A percentile compares a stretch with the other conserved stretches of the same genome.
phyloP scores from a whole-genome alignment of 2,113 vertebrate species.

The Charina bottae region DNA sequence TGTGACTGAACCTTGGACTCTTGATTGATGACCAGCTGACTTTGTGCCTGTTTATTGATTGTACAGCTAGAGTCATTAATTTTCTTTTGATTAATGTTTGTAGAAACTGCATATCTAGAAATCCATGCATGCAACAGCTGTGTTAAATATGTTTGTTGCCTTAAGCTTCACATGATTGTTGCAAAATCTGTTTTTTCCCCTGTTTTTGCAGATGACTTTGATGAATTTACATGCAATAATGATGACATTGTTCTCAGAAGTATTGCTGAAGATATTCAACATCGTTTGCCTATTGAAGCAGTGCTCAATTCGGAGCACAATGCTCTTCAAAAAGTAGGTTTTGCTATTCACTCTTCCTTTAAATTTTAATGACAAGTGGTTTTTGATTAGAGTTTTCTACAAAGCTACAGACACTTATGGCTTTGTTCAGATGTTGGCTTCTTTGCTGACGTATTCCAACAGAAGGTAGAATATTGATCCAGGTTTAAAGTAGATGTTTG shows the following conservation, averaged over 20 bases:
- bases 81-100: slow-evolving; percentile 42
- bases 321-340: slow-evolving; percentile 78
- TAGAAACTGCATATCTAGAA: slow-evolving; percentile 53
- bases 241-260: slow-evolving; percentile 79
- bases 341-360: slow-evolving; percentile 29
- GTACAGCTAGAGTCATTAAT: not conserved
- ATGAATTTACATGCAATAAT: slow-evolving; percentile 83
- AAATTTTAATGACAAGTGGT: not conserved
- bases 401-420: not conserved
- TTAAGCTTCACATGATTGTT: slow-evolving; percentile 43
- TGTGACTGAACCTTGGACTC: not conserved
- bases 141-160: slow-evolving; percentile 37
- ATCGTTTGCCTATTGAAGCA: slow-evolving; percentile 78
- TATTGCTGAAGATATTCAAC: slow-evolving; percentile 87
- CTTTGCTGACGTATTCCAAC: not conserved
- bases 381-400: not conserved
- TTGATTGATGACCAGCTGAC: not conserved
- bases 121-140: slow-evolving; percentile 50
- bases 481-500: not conserved
- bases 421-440: not conserved
- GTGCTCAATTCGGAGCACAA: slow-evolving; percentile 81
- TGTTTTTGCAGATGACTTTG: slow-evolving; percentile 82
- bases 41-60: not conserved
- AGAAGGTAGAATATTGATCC: not conserved
- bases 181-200: not conserved